Base-by-base conservation (phyloP, 2,888 invertebrate genomes). In the Parasteatoda lunata region DNA sequence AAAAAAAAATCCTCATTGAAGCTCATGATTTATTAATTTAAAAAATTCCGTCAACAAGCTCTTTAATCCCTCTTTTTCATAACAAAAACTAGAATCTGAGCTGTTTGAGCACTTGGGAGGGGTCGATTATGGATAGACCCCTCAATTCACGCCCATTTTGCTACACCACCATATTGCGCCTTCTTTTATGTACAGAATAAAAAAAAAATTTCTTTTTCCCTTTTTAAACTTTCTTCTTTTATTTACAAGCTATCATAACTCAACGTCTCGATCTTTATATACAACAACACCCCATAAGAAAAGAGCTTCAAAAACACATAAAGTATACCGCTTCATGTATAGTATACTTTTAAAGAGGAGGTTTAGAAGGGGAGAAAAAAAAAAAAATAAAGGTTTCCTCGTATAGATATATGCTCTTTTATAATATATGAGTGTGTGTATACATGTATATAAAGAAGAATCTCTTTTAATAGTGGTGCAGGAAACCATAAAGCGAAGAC, bases 401-500 rank as follows among this genome's bases (percentile, higher is more conserved):
- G 66, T 64, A 49, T 78, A 73, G 51, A 71, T 71, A 77, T 72
- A 81, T 73, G 30, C 72, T 9, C 65, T 72, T 49, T 65, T 54
- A 73, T 73, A 81, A 81, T 66, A 68, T 75, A 59, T 69, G 73
- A n/a, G n/a, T 75, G 75, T 66, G 59, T 84, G 66, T 77, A 84
- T 76, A 84, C 78, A 76, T 73, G 65, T 77, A 69, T 66, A 70
- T 84, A 79, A 85, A 85, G 80, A 85, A 85, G 85, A 70, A 71
- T 65, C 80, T 70, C 77, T 85, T 80, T 85, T 85, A 85, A 85
- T 85, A 85, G 80, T 79, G 80, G 78, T 80, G 76, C 66, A 75
- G 85, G 80, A 76, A 76, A 69, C 85, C 80, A 85, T 85, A 85
- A 85, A 85, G 85, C 85, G 85, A 76, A 70, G 71, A 54, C 71